Percentiles rank a stretch among this genome's conserved stretches.
Evolutionary conservation across 2,113 vertebrate species (phyloP).

Genomic region (Amphiprion ocellaris): DNA sequence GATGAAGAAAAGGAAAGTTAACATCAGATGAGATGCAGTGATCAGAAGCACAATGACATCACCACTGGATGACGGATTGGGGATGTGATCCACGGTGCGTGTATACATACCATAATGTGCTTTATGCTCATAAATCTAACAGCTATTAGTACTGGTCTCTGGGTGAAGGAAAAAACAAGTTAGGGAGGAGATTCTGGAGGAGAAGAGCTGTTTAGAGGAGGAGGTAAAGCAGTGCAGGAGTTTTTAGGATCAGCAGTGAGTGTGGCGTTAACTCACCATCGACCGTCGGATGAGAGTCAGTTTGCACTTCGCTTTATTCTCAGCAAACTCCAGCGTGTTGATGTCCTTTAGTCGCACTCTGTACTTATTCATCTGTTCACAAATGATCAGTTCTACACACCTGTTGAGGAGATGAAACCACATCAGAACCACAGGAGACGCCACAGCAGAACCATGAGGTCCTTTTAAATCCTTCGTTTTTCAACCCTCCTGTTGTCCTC

Average conservation of each 20-base stretch:
- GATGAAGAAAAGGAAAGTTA: conserved; percentile 30
- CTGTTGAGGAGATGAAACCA: conserved; percentile 71
- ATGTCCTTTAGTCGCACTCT: conserved; percentile 96
- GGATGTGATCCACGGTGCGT: conserved; percentile 44
- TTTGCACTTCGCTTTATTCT: conserved; percentile 96
- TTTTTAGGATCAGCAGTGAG: conserved; percentile 1
- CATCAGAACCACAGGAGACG: neutral
- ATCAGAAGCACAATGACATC: conserved; percentile 51
- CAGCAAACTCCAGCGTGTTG: conserved; percentile 96
- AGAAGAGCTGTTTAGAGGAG: conserved; percentile 53
- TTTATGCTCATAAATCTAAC: conserved; percentile 98
- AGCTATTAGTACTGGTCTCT: conserved; percentile 97
- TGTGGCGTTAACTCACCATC: conserved; percentile 88
- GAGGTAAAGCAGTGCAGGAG: conserved; percentile 1
- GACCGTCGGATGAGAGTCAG: conserved; percentile 95
- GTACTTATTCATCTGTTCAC: conserved; percentile 99
- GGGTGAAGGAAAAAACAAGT: conserved; percentile 91
- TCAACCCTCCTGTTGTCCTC: too few relatives aligned
- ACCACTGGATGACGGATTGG: conserved; percentile 44
- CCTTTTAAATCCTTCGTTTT: too few relatives aligned
- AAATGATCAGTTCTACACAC: conserved; percentile 95
- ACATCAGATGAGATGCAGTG: conserved; percentile 32
- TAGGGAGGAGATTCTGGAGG: conserved; percentile 79
- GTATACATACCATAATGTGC: conserved; percentile 94
- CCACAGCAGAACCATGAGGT: too few relatives aligned